These are phyloP conservation scores for Apus apus DNA, from an alignment of 2,113 vertebrate genomes.

Conservation along the genomic window DNA sequence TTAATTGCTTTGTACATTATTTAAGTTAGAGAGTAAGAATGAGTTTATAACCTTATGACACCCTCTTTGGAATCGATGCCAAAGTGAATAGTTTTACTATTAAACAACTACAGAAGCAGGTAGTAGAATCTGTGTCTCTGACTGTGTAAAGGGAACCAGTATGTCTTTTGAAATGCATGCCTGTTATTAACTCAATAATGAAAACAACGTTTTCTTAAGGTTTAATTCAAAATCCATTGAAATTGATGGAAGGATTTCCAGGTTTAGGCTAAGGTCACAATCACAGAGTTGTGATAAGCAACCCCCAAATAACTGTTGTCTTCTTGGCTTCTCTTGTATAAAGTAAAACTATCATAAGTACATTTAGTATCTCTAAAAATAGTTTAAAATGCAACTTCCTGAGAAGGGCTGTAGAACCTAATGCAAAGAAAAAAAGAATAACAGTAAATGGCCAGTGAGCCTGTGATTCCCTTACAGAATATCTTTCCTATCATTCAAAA, in stretches of 20 bases:
- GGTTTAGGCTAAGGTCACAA: background rate
- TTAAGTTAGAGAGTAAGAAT: background rate
- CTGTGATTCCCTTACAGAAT: background rate
- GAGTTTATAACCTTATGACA: background rate
- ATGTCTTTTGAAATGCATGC: background rate
- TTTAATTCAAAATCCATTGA: background rate
- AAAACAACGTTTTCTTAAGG: background rate
- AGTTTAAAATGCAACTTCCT: background rate
- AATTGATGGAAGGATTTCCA: background rate
- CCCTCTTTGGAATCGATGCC: background rate
- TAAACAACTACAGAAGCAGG: background rate
- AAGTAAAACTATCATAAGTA: background rate
- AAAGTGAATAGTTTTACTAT: background rate
- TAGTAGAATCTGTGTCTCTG: background rate
- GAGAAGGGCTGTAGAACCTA: background rate
- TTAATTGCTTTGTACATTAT: background rate
- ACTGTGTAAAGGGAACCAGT: background rate
- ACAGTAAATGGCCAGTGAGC: background rate
- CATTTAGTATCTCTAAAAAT: background rate
- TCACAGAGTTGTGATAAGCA: background rate
- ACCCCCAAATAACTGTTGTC: background rate
- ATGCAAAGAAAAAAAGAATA: background rate
- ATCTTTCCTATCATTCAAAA: background rate
- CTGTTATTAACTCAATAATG: background rate
- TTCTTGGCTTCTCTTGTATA: background rate